A percentile compares a stretch with the other conserved stretches of the same genome.
Conservation (phyloP, 2,113 vertebrate genomes). For the Arothron firmamentum region DNA sequence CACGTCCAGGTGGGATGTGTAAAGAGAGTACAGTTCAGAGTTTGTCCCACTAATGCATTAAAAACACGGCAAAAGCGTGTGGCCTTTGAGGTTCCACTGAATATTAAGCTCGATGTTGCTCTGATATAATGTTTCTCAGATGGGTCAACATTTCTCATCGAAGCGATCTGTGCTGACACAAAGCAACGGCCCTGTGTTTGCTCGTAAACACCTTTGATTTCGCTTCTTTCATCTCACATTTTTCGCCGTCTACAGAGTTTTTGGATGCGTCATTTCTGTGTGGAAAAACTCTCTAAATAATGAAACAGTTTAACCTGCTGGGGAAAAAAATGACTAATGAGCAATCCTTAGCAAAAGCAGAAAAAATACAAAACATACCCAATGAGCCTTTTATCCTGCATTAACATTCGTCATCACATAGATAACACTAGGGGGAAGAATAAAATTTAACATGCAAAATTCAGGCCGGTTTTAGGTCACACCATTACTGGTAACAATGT, state of each 20-base stretch:
- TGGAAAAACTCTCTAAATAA: no score
- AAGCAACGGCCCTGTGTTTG: slow-evolving; percentile 48
- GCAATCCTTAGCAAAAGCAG: background rate
- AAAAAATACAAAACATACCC: no score
- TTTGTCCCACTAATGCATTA: slow-evolving; percentile 76
- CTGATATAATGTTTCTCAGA: slow-evolving; percentile 71
- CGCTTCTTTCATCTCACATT: slow-evolving; percentile 11
- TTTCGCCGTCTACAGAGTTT: slow-evolving; percentile 22
- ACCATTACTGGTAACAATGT: no score
- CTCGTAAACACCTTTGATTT: slow-evolving; percentile 38
- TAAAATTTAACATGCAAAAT: no score
- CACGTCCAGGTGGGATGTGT: slow-evolving; percentile 70
- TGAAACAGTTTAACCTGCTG: no score
- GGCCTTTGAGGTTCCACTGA: slow-evolving; percentile 73
- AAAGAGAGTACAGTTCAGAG: slow-evolving; percentile 72
- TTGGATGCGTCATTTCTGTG: no score
- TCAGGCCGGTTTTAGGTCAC: no score
- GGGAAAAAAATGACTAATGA: slow-evolving; percentile 39
- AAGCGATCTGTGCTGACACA: slow-evolving; percentile 66
- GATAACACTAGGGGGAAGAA: no score
- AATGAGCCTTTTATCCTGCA: no score
- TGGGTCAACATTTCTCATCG: slow-evolving; percentile 68
- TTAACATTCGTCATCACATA: no score
- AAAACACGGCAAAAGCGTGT: slow-evolving; percentile 65
- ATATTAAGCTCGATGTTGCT: slow-evolving; percentile 61